A percentile compares a stretch with the other conserved stretches of the same genome.
Conservation (phyloP, 2,797 vertebrate species). For the Hirundo rustica region DNA sequence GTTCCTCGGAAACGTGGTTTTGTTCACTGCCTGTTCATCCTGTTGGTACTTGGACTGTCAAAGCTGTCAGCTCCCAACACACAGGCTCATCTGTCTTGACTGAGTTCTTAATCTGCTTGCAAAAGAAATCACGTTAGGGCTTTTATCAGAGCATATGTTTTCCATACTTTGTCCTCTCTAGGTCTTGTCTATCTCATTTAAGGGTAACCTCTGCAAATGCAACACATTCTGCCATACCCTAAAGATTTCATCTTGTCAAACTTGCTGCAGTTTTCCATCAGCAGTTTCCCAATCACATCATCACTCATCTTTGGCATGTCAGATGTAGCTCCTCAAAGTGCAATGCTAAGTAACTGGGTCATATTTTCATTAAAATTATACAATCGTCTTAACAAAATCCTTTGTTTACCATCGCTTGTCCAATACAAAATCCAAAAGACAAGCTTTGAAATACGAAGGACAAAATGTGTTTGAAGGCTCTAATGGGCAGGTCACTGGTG, state of each 20-base stretch:
- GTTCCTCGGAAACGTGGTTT: not conserved
- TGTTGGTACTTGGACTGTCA: not conserved
- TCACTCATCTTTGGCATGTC: not conserved
- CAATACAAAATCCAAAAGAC: not conserved
- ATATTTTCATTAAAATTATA: slow-evolving; percentile 14
- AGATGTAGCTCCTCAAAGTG: not conserved
- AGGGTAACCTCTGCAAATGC: not conserved
- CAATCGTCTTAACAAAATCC: slow-evolving; percentile 12
- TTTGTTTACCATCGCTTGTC: not conserved
- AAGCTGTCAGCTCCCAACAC: not conserved
- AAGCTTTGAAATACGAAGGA: not conserved
- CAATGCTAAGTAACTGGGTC: not conserved
- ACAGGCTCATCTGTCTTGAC: not conserved
- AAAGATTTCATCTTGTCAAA: slow-evolving; percentile 14
- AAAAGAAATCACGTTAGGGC: not conserved
- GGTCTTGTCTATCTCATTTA: slow-evolving; percentile 9
- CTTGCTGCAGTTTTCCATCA: not conserved
- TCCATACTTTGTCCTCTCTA: not conserved
- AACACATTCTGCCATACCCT: not conserved
- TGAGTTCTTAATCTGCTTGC: slow-evolving; percentile 10
- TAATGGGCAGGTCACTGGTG: not conserved
- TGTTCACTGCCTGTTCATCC: not conserved
- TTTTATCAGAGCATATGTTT: slow-evolving; percentile 22
- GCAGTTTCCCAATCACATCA: slow-evolving; percentile 10
- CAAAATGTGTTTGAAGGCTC: not conserved